Conservation (phyloP, 2,113 vertebrate genomes). For the Boulengerochromis microlepis region DNA sequence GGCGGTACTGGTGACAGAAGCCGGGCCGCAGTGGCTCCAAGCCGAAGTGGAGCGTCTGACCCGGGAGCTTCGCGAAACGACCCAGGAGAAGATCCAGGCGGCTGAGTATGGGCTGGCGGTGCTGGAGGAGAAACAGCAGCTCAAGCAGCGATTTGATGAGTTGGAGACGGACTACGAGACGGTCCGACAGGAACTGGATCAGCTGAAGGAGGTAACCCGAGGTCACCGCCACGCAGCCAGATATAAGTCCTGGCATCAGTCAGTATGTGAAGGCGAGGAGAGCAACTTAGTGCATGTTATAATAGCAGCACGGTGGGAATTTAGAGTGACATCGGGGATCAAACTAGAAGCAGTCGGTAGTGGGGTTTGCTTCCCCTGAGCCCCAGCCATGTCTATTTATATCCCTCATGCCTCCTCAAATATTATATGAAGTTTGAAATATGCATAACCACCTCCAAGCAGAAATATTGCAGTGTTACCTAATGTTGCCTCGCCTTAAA, state of each 20-base stretch:
- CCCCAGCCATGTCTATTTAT: neutral
- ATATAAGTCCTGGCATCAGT: neutral
- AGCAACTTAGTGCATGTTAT: neutral
- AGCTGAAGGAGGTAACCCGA: slow-evolving; percentile 86
- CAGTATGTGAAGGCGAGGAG: neutral
- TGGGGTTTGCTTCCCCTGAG: neutral
- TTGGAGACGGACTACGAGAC: slow-evolving; percentile 88
- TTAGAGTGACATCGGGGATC: neutral
- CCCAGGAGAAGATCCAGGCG: slow-evolving; percentile 94
- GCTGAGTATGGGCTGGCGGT: slow-evolving; percentile 94
- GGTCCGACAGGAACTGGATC: slow-evolving; percentile 85
- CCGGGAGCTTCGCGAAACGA: slow-evolving; percentile 89
- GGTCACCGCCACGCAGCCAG: neutral
- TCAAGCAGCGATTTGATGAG: slow-evolving; percentile 89
- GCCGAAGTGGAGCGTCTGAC: slow-evolving; percentile 84
- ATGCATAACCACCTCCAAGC: neutral
- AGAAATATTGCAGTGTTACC: neutral
- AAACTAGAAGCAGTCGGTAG: neutral
- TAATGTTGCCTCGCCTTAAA: neutral
- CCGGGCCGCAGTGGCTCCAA: slow-evolving; percentile 85
- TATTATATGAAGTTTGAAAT: neutral
- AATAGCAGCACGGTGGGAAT: neutral
- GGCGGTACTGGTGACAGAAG: slow-evolving; percentile 79
- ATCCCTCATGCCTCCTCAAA: neutral
- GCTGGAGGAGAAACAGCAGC: slow-evolving; percentile 94